These are phyloP conservation scores for Lasioglossum lativentre DNA, from an alignment of 2,888 invertebrate species.

Conservation along the genomic window DNA sequence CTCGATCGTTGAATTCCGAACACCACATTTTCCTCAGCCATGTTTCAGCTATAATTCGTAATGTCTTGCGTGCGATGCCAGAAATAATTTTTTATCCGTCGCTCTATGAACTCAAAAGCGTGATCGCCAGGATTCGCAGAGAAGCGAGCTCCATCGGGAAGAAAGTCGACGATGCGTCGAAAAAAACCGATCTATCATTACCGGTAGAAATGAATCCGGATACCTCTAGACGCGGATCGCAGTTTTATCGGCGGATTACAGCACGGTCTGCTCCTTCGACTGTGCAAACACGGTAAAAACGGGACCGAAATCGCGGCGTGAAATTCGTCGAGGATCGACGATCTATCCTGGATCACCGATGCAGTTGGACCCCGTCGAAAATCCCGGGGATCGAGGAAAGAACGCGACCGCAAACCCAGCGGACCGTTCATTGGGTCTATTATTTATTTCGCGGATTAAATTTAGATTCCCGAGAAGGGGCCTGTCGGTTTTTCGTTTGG, in stretches of 20 bases:
- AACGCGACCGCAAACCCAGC: slow-evolving; percentile 26
- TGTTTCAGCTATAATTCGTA: no score
- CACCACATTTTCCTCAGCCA: background rate
- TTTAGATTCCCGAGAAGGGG: slow-evolving; percentile 13
- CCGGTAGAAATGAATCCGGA: slow-evolving; percentile 28
- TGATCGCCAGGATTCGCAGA: background rate
- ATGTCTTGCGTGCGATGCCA: no score
- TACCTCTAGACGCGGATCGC: slow-evolving; percentile 19
- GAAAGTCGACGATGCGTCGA: background rate
- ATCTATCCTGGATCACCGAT: background rate
- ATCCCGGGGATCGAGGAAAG: slow-evolving; percentile 2
- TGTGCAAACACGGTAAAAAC: slow-evolving; percentile 29
- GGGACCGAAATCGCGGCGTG: slow-evolving; percentile 38
- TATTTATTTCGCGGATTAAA: slow-evolving; percentile 34
- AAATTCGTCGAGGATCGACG: slow-evolving; percentile 50
- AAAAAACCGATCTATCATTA: slow-evolving; percentile 30
- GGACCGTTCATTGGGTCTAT: slow-evolving; percentile 40
- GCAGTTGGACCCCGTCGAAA: slow-evolving; percentile 18
- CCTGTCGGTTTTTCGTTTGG: slow-evolving; percentile 24
- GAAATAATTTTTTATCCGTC: background rate
- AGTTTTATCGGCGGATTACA: slow-evolving; percentile 38
- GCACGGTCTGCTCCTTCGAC: slow-evolving; percentile 12
- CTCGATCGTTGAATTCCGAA: background rate
- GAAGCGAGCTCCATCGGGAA: background rate
- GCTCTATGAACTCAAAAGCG: background rate